phyloP scores from a whole-genome alignment of 2,797 vertebrate genomes.

The Gymnopithys bicolor region DNA sequence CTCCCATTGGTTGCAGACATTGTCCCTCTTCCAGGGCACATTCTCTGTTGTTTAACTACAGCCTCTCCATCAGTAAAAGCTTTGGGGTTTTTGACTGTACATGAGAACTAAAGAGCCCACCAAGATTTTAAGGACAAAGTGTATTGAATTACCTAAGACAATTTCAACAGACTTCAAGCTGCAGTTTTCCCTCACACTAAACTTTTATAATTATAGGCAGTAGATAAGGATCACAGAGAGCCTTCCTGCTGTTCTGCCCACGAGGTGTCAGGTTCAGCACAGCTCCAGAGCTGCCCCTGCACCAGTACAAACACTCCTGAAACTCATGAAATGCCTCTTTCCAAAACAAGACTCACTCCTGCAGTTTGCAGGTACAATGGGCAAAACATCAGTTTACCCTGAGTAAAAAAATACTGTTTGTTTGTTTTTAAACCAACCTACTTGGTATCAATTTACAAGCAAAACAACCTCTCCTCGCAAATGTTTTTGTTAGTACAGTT shows the following conservation, averaged over 20 bases:
- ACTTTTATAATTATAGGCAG: not conserved
- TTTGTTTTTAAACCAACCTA: not conserved
- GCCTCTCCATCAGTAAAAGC: not conserved
- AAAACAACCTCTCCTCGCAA: constrained; percentile 11
- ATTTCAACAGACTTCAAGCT: not conserved
- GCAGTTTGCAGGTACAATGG: not conserved
- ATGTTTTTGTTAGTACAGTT: not conserved
- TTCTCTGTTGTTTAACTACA: not conserved
- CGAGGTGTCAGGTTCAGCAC: not conserved
- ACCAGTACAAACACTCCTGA: not conserved
- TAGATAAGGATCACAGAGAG: not conserved
- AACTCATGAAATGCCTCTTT: not conserved
- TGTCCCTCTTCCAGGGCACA: not conserved
- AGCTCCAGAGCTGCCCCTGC: not conserved
- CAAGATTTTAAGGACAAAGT: not conserved
- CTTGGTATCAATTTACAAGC: not conserved
- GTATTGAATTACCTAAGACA: not conserved
- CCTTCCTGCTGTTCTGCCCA: not conserved
- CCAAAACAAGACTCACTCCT: not conserved
- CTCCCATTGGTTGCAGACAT: not conserved
- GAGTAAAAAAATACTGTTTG: not conserved
- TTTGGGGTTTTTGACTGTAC: not conserved
- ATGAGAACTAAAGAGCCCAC: not conserved
- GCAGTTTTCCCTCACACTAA: not conserved
- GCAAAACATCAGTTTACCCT: not conserved